Evolutionary conservation across 2,888 invertebrate genomes (phyloP).

Genomic region (Leuctra nigra): DNA sequence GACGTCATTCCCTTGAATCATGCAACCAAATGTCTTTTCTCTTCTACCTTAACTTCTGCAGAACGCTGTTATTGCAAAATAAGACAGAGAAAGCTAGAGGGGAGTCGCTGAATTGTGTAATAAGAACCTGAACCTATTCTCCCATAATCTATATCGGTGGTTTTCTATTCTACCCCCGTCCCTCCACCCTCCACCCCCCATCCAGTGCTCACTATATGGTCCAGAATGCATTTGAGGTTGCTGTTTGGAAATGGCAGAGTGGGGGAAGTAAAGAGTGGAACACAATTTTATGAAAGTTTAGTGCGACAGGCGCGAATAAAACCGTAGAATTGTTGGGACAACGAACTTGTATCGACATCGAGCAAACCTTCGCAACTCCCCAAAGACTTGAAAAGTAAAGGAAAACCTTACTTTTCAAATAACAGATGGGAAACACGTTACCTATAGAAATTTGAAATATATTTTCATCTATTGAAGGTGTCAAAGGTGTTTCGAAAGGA

Average conservation of each 20-base stretch:
- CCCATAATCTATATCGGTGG: slow-evolving; percentile 18
- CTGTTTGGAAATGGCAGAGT: background rate
- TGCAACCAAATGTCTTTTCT: too few relatives aligned
- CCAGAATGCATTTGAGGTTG: slow-evolving; percentile 11
- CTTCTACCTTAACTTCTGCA: too few relatives aligned
- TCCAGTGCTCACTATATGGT: background rate
- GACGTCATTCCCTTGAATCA: too few relatives aligned
- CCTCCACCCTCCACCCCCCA: background rate
- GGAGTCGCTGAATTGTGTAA: slow-evolving; percentile 14
- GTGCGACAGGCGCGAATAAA: slow-evolving; percentile 43
- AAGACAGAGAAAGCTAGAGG: background rate
- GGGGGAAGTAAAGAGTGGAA: slow-evolving; percentile 27
- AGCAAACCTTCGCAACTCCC: background rate
- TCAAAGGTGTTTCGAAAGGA: slow-evolving; percentile 7
- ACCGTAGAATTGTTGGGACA: slow-evolving; percentile 45
- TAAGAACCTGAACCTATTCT: slow-evolving; percentile 17
- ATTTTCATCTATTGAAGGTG: slow-evolving; percentile 11
- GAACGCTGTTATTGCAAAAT: too few relatives aligned
- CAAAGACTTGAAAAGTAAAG: background rate
- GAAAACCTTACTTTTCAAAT: slow-evolving; percentile 2
- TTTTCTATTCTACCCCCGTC: background rate
- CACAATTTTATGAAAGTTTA: slow-evolving; percentile 44
- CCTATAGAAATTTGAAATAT: slow-evolving; percentile 9
- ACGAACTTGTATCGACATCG: slow-evolving; percentile 41
- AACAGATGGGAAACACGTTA: slow-evolving; percentile 15